These are phyloP conservation scores for Anoura caudifer DNA, from an alignment of 2,113 vertebrate species.

Conservation along the genomic window DNA sequence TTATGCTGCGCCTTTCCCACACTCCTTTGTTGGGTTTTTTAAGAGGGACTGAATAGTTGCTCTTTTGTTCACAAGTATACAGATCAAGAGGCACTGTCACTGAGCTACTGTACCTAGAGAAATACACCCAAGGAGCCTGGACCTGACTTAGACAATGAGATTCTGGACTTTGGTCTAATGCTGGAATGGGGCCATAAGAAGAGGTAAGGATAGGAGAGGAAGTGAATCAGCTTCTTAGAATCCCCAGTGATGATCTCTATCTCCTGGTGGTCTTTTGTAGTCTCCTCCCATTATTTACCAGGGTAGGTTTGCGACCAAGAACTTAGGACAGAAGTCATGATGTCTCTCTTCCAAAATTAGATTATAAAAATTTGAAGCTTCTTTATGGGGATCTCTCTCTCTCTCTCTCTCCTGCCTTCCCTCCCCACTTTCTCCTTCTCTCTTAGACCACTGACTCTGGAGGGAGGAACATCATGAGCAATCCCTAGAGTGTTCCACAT, in stretches of 20 bases:
- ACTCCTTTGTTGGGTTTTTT: neutral
- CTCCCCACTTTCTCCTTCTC: neutral
- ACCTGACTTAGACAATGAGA: neutral
- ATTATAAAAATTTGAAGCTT: neutral
- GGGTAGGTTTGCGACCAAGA: neutral
- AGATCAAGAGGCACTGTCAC: neutral
- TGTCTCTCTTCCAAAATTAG: neutral
- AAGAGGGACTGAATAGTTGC: neutral
- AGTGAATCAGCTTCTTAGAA: neutral
- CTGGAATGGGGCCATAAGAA: neutral
- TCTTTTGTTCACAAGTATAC: neutral
- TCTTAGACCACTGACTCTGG: neutral
- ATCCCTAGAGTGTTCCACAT: neutral
- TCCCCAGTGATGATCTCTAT: neutral
- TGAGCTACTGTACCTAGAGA: neutral
- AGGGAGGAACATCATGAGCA: neutral
- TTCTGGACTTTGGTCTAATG: neutral
- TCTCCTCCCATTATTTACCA: neutral
- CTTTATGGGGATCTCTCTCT: neutral
- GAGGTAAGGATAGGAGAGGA: neutral
- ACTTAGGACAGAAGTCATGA: neutral
- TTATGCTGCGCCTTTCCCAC: neutral
- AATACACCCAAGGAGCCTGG: neutral
- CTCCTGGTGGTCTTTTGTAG: neutral
- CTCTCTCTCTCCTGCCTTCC: neutral